These are phyloP conservation scores for Drusus annulatus DNA, from an alignment of 1,140 invertebrate genomes.

Conservation along the genomic window DNA sequence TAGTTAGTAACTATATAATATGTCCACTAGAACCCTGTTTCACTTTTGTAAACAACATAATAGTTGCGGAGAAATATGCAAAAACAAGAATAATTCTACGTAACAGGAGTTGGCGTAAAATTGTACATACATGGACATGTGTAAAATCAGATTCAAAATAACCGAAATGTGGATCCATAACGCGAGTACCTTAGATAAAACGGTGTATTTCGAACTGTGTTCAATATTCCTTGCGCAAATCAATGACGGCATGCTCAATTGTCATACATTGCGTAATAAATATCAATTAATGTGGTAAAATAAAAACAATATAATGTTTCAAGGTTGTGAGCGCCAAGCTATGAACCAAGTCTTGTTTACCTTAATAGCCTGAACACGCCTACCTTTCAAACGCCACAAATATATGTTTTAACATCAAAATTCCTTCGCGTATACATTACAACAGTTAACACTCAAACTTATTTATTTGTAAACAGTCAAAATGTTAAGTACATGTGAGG, in stretches of 20 bases:
- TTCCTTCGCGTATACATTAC: not conserved
- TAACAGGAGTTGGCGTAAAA: not conserved
- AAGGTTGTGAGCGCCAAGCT: conserved; percentile 68
- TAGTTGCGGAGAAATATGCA: no score
- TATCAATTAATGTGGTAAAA: conserved; percentile 41
- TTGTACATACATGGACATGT: conserved; percentile 3
- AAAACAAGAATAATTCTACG: not conserved
- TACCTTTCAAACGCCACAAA: conserved; percentile 46
- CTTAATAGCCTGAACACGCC: conserved; percentile 58
- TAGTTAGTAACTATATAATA: not conserved
- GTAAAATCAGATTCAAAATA: no score
- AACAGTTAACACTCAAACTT: not conserved
- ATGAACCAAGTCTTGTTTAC: conserved; percentile 69
- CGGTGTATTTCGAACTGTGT: not conserved
- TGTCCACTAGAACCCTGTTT: not conserved
- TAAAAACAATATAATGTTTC: conserved; percentile 63
- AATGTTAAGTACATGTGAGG: conserved; percentile 59
- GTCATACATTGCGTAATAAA: conserved; percentile 39
- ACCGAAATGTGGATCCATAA: no score
- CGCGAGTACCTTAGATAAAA: not conserved
- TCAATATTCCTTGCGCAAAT: conserved; percentile 7
- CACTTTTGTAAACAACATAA: no score
- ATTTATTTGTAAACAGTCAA: conserved; percentile 12
- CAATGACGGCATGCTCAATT: not conserved
- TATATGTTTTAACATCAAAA: conserved; percentile 11